Evolutionary conservation across 2,113 vertebrate species (phyloP).

Genomic region (Thymallus thymallus): DNA sequence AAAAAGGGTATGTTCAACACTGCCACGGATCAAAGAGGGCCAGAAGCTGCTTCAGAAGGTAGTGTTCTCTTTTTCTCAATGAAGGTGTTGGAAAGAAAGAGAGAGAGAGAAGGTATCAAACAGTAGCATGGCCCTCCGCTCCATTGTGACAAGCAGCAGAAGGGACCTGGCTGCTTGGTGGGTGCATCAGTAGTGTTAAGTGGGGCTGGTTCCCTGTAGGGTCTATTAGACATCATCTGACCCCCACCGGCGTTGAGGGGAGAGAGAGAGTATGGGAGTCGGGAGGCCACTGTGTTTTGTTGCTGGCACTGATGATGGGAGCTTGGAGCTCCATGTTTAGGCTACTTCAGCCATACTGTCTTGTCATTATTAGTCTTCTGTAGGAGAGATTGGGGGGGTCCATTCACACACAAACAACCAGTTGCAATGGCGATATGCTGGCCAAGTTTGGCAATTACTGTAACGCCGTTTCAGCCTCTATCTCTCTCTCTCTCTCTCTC

Average conservation of each 20-base stretch:
- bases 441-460: not conserved
- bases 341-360: not conserved
- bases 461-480: not conserved
- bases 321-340: not conserved
- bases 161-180: slow-evolving; percentile 47
- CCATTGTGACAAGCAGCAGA: slow-evolving; percentile 53
- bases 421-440: not conserved
- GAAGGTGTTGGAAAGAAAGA: slow-evolving; percentile 47
- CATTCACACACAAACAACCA: not conserved
- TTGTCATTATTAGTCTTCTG: not conserved
- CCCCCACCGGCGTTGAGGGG: slow-evolving; percentile 39
- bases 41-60: slow-evolving; percentile 30
- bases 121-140: slow-evolving; percentile 23
- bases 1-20: slow-evolving; percentile 65
- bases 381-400: not conserved
- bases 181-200: slow-evolving; percentile 71
- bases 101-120: slow-evolving; percentile 11
- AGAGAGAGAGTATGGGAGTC: slow-evolving; percentile 5
- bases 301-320: not conserved
- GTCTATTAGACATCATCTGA: slow-evolving; percentile 72
- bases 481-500: slow-evolving; percentile 8
- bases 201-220: slow-evolving; percentile 66
- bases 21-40: slow-evolving; percentile 63
- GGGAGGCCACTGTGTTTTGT: slow-evolving; percentile 3
- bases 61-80: slow-evolving; percentile 28